phyloP scores from a whole-genome alignment of 2,797 vertebrate species.

The Cheirogaleus major region DNA sequence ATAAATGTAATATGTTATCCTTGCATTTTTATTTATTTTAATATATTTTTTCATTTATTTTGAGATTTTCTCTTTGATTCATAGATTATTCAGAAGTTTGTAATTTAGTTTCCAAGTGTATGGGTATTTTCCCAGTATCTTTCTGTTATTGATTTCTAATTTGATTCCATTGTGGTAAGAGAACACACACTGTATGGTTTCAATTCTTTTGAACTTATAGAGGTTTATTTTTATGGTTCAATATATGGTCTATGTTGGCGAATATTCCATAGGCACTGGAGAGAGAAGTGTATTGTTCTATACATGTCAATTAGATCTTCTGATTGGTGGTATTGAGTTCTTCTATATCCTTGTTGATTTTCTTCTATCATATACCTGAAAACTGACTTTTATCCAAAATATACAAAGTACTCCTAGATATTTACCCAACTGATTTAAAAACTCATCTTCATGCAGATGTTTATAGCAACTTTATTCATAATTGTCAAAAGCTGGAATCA shows the following conservation, averaged over 20 bases:
- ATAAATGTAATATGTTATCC: not conserved
- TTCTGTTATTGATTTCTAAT: not conserved
- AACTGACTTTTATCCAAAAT: not conserved
- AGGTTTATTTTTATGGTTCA: constrained; percentile 66
- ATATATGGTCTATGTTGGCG: not conserved
- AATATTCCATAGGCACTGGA: not conserved
- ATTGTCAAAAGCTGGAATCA: not conserved
- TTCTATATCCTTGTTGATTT: not conserved
- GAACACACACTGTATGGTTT: not conserved
- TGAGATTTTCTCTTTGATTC: not conserved
- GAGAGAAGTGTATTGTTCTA: not conserved
- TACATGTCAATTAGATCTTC: not conserved
- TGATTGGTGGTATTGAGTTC: not conserved
- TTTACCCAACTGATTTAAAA: not conserved
- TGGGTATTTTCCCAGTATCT: not conserved
- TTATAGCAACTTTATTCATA: not conserved
- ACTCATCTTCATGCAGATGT: not conserved
- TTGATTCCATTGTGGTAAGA: not conserved
- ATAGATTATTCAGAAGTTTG: not conserved
- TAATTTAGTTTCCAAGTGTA: not conserved
- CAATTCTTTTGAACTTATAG: not conserved
- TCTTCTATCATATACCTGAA: not conserved
- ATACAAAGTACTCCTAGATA: not conserved
- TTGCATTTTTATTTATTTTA: not conserved
- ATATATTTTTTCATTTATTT: not conserved